Conservation (phyloP, 2,797 vertebrate species). For the Lepus townsendii region DNA sequence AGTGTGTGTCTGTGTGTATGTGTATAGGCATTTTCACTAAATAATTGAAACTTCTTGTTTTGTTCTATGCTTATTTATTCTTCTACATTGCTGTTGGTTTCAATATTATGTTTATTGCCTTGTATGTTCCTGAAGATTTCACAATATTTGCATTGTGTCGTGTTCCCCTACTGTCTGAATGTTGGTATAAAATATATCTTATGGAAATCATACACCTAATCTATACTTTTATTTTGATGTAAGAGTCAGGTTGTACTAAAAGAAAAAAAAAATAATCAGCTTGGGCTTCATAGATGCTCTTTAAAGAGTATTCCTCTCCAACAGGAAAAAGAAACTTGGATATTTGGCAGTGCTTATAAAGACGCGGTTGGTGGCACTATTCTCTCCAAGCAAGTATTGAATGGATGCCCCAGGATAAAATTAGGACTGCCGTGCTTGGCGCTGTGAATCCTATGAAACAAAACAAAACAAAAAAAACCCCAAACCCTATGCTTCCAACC, state of each 20-base stretch:
- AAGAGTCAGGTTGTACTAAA: not conserved
- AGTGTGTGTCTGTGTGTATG: not conserved
- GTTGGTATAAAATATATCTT: constrained; percentile 7
- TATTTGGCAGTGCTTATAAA: constrained; percentile 71
- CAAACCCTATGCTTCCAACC: constrained; percentile 71
- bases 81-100: not conserved
- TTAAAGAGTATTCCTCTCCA: constrained; percentile 44
- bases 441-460: constrained; percentile 72
- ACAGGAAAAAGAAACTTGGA: constrained; percentile 66
- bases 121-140: not conserved
- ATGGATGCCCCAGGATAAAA: constrained; percentile 79
- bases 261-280: not conserved
- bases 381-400: constrained; percentile 79
- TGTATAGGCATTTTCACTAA: constrained; percentile 4
- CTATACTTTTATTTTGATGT: not conserved
- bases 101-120: not conserved
- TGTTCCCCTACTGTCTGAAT: not conserved
- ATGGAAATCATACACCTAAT: constrained; percentile 2
- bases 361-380: constrained; percentile 53
- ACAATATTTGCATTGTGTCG: not conserved
- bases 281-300: constrained; percentile 40
- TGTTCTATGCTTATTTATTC: not conserved
- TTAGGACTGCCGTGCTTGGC: constrained; percentile 65
- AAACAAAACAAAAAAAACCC: constrained; percentile 69
- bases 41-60: not conserved